Evolutionary conservation across 2,888 invertebrate species (phyloP), one percentile per base, ranked within the genome.

Genomic region (Torymus auratus): DNA sequence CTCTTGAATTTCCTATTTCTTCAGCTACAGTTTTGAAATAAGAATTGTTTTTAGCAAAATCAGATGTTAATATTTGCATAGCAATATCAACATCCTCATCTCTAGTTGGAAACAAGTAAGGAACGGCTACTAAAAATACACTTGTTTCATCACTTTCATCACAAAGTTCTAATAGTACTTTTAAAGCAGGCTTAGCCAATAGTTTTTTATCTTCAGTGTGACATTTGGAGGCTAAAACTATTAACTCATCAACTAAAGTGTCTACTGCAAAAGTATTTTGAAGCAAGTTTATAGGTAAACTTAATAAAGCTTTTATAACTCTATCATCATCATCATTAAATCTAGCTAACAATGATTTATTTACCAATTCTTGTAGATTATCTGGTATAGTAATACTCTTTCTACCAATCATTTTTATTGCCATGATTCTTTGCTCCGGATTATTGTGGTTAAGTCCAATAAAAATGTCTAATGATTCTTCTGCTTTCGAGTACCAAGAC

Each of bases 361-460:
- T 93, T 0, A 96, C 91, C 91, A 85, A 94, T 92, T 93, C 93
- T 52, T 92, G 85, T n/a, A 90, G 86, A 52, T 84, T 86, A 28
- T 88, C 87, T 1, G 88, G 86, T 0, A 90, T 83, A 4, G 81
- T 83, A 1, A 87, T 72, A 3, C 86, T 74, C 0, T 86, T 83
- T 2, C 93, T 92, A 0, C 93, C 90, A 12, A 97, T 91, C 83
- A 93, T 93, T 84, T 94, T 92, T 0, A 97, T 91, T 0, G 96
- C 96, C 85, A 93, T 92, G 2, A 93, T 91, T 83, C 97, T 93
- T 73, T 95, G 92, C 67, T 93, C 91, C 0, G 94, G 89, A 85
- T 94, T 94, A 0, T 94, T 92, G 89, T 97, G 96, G 85, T 96
- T 95, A 0, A 97, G 90, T 61, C 86, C 85, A 61, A 88, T 85